Evolutionary conservation across 2,797 vertebrate species (phyloP).

Genomic region (Brotula barbata): DNA sequence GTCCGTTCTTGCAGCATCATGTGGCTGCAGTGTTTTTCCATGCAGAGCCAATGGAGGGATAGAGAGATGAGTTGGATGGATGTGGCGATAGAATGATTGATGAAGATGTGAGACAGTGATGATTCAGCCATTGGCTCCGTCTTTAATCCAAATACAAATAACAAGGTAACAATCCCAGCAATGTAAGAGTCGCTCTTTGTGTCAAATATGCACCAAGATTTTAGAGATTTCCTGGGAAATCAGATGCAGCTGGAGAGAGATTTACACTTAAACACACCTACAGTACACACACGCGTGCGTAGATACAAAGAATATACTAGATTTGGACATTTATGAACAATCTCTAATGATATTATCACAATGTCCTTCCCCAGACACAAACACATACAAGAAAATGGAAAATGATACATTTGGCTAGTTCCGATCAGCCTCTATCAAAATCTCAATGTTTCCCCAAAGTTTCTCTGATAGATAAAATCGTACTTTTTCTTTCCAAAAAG

Average conservation of each 20-base stretch:
- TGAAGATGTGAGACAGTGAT: constrained; percentile 49
- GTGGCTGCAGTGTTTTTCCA: constrained; percentile 65
- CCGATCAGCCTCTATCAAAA: not conserved
- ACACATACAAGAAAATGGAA: not conserved
- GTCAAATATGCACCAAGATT: not conserved
- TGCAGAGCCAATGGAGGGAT: constrained; percentile 54
- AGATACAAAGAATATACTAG: too few species aligned
- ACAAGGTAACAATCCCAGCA: constrained; percentile 8
- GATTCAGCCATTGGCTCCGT: constrained; percentile 29
- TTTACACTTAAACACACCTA: not conserved
- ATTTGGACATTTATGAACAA: too few species aligned
- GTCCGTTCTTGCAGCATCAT: constrained; percentile 69
- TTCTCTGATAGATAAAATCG: too few species aligned
- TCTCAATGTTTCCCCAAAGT: too few species aligned
- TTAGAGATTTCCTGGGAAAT: not conserved
- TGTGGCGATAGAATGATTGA: constrained; percentile 49
- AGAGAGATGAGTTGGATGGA: constrained; percentile 18
- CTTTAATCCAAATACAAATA: constrained; percentile 46
- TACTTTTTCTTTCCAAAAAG: too few species aligned
- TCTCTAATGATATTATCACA: too few species aligned
- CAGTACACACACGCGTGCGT: too few species aligned
- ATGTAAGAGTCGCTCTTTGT: not conserved
- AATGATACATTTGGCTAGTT: not conserved
- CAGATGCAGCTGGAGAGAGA: not conserved
- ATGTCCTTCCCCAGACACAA: too few species aligned